phyloP scores from a whole-genome alignment of 2,113 vertebrate genomes.

The Scophthalmus maximus region DNA sequence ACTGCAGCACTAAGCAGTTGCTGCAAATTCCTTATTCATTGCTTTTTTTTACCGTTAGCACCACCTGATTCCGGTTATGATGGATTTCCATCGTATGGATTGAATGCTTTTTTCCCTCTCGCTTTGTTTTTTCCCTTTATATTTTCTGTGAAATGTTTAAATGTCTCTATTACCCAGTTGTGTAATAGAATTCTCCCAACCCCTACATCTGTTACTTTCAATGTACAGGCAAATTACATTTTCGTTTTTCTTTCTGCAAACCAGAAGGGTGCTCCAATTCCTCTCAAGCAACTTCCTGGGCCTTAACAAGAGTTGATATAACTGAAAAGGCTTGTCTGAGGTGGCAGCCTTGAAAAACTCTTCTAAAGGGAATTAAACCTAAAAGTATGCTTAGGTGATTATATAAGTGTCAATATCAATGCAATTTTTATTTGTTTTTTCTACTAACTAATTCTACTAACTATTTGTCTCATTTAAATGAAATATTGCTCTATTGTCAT shows the following conservation, averaged over 20 bases:
- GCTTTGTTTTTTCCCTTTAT: not conserved
- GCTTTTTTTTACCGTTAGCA: slow-evolving; percentile 37
- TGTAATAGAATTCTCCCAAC: not conserved
- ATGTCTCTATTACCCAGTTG: not conserved
- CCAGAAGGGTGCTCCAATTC: no score
- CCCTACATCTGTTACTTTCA: not conserved
- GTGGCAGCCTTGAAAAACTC: not conserved
- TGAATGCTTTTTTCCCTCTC: not conserved
- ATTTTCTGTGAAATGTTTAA: slow-evolving; percentile 5
- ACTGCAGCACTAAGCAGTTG: not conserved
- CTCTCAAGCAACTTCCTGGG: not conserved
- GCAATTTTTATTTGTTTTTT: not conserved
- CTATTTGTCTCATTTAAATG: not conserved
- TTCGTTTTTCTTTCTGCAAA: slow-evolving; percentile 1
- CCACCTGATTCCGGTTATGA: slow-evolving; percentile 14
- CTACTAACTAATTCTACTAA: no score
- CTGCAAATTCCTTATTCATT: slow-evolving; percentile 44
- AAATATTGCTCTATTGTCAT: not conserved
- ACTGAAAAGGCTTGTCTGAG: no score
- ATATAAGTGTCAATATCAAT: not conserved
- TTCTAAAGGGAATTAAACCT: not conserved
- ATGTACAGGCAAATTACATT: slow-evolving; percentile 1
- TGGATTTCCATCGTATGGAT: slow-evolving; percentile 26
- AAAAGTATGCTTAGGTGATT: no score
- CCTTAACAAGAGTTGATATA: no score